phyloP scores from a whole-genome alignment of 1,140 invertebrate genomes.

The Oryctes rhinoceros region DNA sequence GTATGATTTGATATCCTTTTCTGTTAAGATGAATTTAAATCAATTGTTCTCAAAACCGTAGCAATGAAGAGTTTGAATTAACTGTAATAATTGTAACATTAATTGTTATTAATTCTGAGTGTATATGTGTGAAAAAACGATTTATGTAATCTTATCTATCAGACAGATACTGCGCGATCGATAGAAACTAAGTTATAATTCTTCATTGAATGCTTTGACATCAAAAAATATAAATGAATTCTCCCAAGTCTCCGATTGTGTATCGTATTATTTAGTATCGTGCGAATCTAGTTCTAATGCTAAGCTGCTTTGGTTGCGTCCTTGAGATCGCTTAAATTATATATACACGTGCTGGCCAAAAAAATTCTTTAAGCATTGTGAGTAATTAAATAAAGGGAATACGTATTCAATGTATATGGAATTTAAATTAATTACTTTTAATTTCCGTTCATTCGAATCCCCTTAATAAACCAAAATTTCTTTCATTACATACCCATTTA shows the following conservation, averaged over 20 bases:
- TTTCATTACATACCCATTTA: neutral
- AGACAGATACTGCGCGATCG: too few relatives aligned
- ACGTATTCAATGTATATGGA: neutral
- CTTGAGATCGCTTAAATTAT: conserved; percentile 23
- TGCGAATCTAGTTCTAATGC: conserved; percentile 28
- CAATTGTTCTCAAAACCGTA: too few relatives aligned
- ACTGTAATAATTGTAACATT: too few relatives aligned
- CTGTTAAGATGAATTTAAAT: too few relatives aligned
- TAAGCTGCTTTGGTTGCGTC: neutral
- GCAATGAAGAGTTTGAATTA: too few relatives aligned
- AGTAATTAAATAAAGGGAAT: conserved; percentile 14
- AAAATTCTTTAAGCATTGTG: conserved; percentile 27
- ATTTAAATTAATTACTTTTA: too few relatives aligned
- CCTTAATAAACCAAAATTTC: neutral
- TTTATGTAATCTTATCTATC: too few relatives aligned
- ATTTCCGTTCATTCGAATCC: neutral
- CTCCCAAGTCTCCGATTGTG: neutral
- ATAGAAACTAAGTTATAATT: too few relatives aligned
- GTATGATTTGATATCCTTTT: too few relatives aligned
- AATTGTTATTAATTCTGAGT: too few relatives aligned
- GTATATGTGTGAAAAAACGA: too few relatives aligned
- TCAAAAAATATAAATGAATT: conserved; percentile 20
- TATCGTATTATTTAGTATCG: conserved; percentile 16
- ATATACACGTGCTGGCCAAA: conserved; percentile 31
- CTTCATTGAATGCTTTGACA: neutral